phyloP scores from a whole-genome alignment of 2,888 invertebrate species.

The Eumacrocentrus americanus region DNA sequence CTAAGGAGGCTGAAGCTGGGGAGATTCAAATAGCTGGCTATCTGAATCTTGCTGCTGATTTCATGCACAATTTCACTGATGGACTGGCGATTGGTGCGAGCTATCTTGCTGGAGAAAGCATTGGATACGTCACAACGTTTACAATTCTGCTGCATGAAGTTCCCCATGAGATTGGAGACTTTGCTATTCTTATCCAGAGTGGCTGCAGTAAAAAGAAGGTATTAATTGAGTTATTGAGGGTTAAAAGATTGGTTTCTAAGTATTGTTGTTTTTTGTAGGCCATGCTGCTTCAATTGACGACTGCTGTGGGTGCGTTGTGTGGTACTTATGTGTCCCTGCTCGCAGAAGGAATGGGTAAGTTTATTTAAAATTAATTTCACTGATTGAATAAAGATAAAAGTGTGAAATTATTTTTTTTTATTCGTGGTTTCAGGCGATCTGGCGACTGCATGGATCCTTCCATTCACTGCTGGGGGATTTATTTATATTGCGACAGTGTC shows the following conservation, averaged over 20 bases:
- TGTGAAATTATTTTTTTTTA: constrained; percentile 1
- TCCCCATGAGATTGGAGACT: constrained; percentile 99
- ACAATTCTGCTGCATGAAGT: constrained; percentile 98
- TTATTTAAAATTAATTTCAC: too few relatives aligned
- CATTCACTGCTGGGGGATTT: constrained; percentile 99
- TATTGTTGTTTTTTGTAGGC: constrained; percentile 65
- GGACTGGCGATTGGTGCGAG: constrained; percentile 99
- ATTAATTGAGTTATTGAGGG: constrained; percentile 16
- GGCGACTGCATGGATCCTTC: constrained; percentile 87
- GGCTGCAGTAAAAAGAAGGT: constrained; percentile 90
- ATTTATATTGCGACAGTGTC: constrained; percentile 99
- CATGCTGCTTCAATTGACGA: constrained; percentile 90
- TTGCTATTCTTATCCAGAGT: constrained; percentile 97
- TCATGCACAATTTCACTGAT: constrained; percentile 99
- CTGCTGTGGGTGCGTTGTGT: constrained; percentile 92
- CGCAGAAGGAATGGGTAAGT: constrained; percentile 72
- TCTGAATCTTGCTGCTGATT: constrained; percentile 96
- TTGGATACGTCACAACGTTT: constrained; percentile 89
- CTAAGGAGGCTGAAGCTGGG: constrained; percentile 55
- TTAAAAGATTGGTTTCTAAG: neutral
- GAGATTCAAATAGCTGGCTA: constrained; percentile 88
- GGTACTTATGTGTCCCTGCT: constrained; percentile 90
- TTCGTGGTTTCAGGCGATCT: constrained; percentile 64
- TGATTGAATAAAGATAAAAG: constrained; percentile 6
- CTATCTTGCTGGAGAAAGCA: constrained; percentile 86